phyloP scores from a whole-genome alignment of 2,113 vertebrate species.

The Engraulis encrasicolus region DNA sequence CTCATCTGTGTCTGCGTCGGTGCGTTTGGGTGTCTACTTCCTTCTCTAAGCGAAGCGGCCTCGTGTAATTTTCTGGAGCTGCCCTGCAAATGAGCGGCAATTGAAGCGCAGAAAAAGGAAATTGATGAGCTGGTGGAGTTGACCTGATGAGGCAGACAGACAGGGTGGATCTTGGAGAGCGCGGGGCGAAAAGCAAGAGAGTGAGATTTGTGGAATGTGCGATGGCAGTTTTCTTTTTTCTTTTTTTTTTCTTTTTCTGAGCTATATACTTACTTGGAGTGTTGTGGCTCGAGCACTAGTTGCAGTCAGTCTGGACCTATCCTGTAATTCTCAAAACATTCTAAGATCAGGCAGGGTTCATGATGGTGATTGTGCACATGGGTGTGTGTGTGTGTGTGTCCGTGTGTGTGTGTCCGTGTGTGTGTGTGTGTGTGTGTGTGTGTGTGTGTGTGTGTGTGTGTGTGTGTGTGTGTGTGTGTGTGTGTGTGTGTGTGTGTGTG shows the following conservation, averaged over 20 bases:
- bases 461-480: neutral
- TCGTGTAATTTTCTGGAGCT: neutral
- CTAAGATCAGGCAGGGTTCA: constrained; percentile 35
- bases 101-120: neutral
- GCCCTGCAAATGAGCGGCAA: neutral
- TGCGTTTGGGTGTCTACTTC: neutral
- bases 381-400: constrained; percentile 25
- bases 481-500: constrained; percentile 35
- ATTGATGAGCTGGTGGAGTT: constrained; percentile 15
- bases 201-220: neutral
- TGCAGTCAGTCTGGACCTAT: constrained; percentile 1
- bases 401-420: constrained; percentile 6
- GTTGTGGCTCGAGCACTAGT: neutral
- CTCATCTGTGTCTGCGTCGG: too few species aligned
- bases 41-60: neutral
- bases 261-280: neutral
- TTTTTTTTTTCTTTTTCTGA: neutral
- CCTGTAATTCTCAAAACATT: constrained; percentile 23
- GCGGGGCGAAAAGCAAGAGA: too few species aligned
- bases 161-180: neutral
- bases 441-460: neutral
- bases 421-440: neutral
- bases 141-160: neutral
- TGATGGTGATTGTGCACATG: constrained; percentile 31
- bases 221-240: neutral